Percentiles rank a stretch among this genome's conserved stretches.
Evolutionary conservation across 2,888 invertebrate genomes (phyloP).

Genomic region (Fragum sueziense): DNA sequence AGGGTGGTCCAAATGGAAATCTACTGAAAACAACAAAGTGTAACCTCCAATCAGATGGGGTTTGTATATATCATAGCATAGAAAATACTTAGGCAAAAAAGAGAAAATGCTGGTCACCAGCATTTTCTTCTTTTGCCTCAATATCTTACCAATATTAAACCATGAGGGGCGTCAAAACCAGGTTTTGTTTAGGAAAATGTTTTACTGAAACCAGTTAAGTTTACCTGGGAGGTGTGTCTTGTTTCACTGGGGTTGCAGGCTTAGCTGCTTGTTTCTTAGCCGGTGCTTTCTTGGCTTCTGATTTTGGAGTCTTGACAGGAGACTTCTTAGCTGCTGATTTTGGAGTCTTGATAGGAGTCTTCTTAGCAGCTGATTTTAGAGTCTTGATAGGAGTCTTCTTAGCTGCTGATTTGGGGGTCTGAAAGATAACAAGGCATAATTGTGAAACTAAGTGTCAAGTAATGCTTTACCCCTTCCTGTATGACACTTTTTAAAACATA

Average conservation of each 20-base stretch:
- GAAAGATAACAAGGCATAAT: neutral
- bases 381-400: constrained; percentile 22
- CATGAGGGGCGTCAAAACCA: no score
- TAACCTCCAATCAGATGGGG: constrained; percentile 3
- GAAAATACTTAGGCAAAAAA: no score
- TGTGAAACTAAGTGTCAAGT: neutral
- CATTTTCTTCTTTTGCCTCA: no score
- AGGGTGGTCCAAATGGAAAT: no score
- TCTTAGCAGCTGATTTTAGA: neutral
- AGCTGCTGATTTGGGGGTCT: constrained; percentile 1
- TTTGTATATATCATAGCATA: neutral
- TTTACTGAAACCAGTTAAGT: neutral
- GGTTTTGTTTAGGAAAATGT: neutral
- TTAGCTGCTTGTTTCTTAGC: neutral
- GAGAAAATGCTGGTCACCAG: no score
- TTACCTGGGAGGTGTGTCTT: neutral
- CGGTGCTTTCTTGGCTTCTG: neutral
- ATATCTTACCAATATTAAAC: no score
- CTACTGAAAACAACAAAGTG: no score
- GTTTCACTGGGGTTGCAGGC: neutral
- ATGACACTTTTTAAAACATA: neutral
- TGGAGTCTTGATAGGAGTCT: neutral
- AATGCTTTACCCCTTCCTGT: neutral
- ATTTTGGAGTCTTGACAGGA: neutral
- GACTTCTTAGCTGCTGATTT: neutral